Base-by-base conservation (phyloP, 1,140 invertebrate species). In the Tetramorium simillimum region DNA sequence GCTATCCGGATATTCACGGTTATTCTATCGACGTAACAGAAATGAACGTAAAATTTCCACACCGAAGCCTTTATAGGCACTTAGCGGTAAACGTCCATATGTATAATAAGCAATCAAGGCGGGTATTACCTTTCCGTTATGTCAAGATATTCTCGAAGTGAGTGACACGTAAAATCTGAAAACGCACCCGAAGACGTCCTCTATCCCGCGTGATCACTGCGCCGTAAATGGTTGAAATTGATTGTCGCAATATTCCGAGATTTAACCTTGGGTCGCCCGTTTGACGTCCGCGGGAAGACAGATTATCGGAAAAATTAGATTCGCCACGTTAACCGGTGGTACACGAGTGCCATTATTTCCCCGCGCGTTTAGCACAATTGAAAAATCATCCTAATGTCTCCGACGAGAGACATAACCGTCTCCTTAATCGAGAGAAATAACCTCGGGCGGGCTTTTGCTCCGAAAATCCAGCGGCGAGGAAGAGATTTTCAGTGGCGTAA, bases 251-350 rank as follows among this genome's bases (percentile, higher is more conserved):
- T 56, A 73, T 2, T 24, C 10, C 14, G 5, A 33, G 33, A 43
- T 37, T 46, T 46, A 37, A 21, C 37, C 40, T 12, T 7, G 16
- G 5, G 7, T 24, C 46, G 46, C 10, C 3, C 0, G 46, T 46
- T 46, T 46, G n/a, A 63, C 12, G 10, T 49, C 24, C 28, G 24
- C 18, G 6, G 18, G 24, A 63, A 65, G 40, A 78, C 24, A n/a
- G 43, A 65, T 46, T 46, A 46, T 46, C 58, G 43, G 12, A 33
- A 78, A 67, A 80, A 80, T 78, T 65, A 78, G 76, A 65, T 80
- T 67, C 28, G 62, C 37, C n/a, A 5, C 46, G 60, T 80, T 51
- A 80, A 80, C 60, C 18, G 18, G 40, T 65, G 43, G 18, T 14
- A 65, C 0, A 67, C 51, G 33, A 51, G 37, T 18, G 37, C 4